These are phyloP conservation scores for Harpia harpyja DNA, from an alignment of 2,797 vertebrate genomes.

Conservation along the genomic window DNA sequence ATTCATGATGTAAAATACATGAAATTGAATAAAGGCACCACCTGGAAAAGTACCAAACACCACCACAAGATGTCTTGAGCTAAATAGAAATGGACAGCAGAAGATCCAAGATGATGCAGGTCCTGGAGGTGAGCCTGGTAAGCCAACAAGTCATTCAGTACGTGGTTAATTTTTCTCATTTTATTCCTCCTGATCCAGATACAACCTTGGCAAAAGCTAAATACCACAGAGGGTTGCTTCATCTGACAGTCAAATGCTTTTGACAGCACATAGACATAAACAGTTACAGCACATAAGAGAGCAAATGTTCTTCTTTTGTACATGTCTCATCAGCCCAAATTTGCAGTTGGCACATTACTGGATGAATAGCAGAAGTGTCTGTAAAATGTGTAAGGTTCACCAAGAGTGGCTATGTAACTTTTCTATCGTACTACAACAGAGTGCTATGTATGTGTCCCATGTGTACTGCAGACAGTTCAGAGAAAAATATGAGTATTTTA, in stretches of 20 bases:
- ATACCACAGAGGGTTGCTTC: background rate
- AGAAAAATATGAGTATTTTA: background rate
- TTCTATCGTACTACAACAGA: background rate
- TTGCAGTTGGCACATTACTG: background rate
- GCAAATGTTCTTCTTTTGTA: background rate
- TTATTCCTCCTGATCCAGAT: background rate
- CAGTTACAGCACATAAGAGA: background rate
- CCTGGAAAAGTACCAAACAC: background rate
- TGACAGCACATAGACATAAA: background rate
- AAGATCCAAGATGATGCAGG: background rate
- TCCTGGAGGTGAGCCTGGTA: background rate
- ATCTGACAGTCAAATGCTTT: constrained; percentile 3
- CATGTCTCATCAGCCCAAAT: background rate
- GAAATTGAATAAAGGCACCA: background rate
- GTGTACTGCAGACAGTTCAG: background rate
- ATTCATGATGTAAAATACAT: background rate
- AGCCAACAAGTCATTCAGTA: background rate
- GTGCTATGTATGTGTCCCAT: background rate
- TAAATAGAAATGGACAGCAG: background rate
- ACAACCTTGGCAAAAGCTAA: constrained; percentile 10
- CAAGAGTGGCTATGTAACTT: background rate
- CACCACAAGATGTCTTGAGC: background rate
- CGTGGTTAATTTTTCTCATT: background rate
- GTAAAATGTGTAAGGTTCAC: background rate
- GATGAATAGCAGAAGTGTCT: background rate